These are phyloP conservation scores for Alfaro cultratus DNA, from an alignment of 2,797 vertebrate genomes.

Conservation along the genomic window DNA sequence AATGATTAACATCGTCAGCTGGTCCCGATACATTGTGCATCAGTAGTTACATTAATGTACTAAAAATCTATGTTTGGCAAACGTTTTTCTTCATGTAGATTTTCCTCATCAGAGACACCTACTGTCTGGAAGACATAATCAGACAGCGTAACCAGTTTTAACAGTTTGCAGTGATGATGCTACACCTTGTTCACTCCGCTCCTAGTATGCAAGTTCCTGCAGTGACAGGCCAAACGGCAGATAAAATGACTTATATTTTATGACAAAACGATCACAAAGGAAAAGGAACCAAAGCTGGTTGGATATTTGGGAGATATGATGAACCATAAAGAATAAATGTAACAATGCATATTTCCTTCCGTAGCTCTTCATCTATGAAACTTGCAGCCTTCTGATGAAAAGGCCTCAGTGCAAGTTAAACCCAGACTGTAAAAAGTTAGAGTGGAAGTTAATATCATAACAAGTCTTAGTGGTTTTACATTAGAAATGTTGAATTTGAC, in stretches of 20 bases:
- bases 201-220: background rate
- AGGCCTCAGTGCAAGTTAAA: background rate
- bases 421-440: no score
- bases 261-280: background rate
- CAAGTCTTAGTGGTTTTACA: background rate
- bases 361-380: background rate
- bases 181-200: no score
- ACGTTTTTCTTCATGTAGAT: background rate
- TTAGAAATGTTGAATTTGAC: background rate
- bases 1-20: no score
- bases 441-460: background rate
- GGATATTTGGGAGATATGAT: background rate
- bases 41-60: background rate
- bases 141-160: background rate
- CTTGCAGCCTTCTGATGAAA: background rate
- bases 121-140: background rate
- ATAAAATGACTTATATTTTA: background rate
- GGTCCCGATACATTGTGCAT: no score
- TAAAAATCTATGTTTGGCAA: background rate
- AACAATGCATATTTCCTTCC: background rate
- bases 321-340: background rate
- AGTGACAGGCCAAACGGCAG: background rate
- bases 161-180: background rate
- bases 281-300: background rate
- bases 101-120: background rate